These are phyloP conservation scores for Bhutanitis thaidina DNA, from an alignment of 2,888 invertebrate species.

Conservation along the genomic window DNA sequence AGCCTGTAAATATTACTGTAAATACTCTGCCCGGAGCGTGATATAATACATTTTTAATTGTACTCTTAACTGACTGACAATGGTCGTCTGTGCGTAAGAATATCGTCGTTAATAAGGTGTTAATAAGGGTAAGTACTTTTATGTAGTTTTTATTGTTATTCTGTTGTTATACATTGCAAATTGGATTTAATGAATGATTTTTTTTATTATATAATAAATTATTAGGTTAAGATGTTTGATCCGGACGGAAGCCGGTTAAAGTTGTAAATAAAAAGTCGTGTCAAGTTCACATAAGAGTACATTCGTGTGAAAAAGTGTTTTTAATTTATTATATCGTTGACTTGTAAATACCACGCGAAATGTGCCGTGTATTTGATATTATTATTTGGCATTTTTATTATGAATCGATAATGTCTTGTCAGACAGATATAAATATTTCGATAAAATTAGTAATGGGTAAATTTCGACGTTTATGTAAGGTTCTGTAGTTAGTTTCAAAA, in stretches of 20 bases:
- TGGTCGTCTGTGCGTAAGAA: neutral
- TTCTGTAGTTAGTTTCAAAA: too few relatives aligned
- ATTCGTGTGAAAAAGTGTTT: neutral
- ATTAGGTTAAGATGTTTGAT: neutral
- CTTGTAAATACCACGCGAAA: too few relatives aligned
- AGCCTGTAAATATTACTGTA: conserved; percentile 49
- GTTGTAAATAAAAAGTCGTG: neutral
- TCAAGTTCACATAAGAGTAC: neutral
- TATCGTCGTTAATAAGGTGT: neutral
- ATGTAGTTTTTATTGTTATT: neutral
- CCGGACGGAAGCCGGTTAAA: neutral
- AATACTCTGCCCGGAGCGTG: neutral
- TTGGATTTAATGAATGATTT: neutral
- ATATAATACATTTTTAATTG: neutral
- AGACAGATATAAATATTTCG: neutral
- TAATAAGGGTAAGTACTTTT: conserved; percentile 2
- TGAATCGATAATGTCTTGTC: neutral
- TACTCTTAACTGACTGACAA: neutral
- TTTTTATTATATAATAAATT: too few relatives aligned
- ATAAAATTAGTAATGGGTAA: too few relatives aligned
- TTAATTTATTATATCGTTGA: neutral
- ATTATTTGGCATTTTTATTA: neutral
- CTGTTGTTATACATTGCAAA: neutral
- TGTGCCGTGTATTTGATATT: neutral
- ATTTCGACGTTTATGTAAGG: too few relatives aligned